A percentile compares a stretch with the other conserved stretches of the same genome.
Evolutionary conservation across 2,888 invertebrate genomes (phyloP).

Genomic region (Cinara cedri): DNA sequence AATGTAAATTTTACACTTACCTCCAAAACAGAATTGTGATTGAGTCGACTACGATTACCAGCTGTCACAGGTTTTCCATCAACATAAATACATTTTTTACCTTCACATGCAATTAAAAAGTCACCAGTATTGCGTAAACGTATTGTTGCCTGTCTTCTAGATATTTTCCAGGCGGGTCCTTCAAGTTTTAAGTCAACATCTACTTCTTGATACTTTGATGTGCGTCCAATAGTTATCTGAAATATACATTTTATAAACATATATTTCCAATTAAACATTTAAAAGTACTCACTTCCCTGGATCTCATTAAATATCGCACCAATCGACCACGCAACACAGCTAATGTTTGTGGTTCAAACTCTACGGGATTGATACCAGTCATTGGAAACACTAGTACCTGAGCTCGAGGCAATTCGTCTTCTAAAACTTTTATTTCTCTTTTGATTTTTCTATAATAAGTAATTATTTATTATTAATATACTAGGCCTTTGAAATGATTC

Average conservation of each 20-base stretch:
- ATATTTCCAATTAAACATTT: background rate
- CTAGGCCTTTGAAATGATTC: conserved; percentile 2
- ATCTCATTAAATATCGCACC: conserved; percentile 92
- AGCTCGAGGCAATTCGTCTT: conserved; percentile 89
- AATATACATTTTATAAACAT: background rate
- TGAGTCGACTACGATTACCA: conserved; percentile 87
- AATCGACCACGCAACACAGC: conserved; percentile 89
- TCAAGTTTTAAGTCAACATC: conserved; percentile 93
- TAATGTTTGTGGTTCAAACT: conserved; percentile 91
- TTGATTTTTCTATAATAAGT: conserved; percentile 70
- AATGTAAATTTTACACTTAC: conserved; percentile 63
- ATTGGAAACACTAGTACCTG: conserved; percentile 92
- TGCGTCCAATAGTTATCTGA: conserved; percentile 88
- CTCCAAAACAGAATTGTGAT: conserved; percentile 94
- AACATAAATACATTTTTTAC: conserved; percentile 91
- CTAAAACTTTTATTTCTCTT: conserved; percentile 84
- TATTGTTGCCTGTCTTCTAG: conserved; percentile 90
- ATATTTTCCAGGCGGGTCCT: conserved; percentile 93
- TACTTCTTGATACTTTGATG: conserved; percentile 84
- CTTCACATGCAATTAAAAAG: conserved; percentile 93
- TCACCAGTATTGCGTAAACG: conserved; percentile 89
- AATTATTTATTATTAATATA: conserved; percentile 26
- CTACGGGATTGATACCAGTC: conserved; percentile 80
- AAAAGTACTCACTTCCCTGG: conserved; percentile 72
- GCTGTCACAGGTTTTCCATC: conserved; percentile 88